Percentiles rank a stretch among this genome's conserved stretches.
phyloP scores from a whole-genome alignment of 2,113 vertebrate genomes.

The Steatornis caripensis region DNA sequence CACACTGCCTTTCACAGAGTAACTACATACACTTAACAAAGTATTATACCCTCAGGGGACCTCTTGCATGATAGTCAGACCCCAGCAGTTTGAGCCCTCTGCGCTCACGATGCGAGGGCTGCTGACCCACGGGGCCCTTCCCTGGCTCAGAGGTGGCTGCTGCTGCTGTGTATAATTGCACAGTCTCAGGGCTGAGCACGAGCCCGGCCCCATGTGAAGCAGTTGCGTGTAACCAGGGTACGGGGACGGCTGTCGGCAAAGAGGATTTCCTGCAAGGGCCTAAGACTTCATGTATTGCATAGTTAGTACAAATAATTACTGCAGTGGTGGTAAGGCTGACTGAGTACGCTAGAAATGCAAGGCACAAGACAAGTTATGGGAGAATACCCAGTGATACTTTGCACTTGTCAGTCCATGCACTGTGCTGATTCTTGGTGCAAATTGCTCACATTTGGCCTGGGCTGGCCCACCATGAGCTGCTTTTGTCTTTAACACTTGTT shows the following conservation, averaged over 20 bases:
- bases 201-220: background rate
- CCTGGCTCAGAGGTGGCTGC: background rate
- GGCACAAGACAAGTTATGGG: background rate
- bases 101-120: rapidly evolving
- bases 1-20: background rate
- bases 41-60: background rate
- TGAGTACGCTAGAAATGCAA: background rate
- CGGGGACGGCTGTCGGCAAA: background rate
- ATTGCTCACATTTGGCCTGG: background rate
- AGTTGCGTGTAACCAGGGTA: background rate
- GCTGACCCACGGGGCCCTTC: background rate
- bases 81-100: background rate
- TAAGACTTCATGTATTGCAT: background rate
- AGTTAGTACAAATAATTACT: background rate
- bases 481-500: background rate
- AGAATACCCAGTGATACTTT: background rate
- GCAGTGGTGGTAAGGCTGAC: background rate
- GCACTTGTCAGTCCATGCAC: background rate
- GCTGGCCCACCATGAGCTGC: background rate
- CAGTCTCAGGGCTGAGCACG: background rate
- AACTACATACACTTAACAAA: no score
- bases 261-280: background rate
- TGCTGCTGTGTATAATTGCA: rapidly evolving
- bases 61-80: rapidly evolving
- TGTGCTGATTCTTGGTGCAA: background rate